Base-by-base conservation (phyloP, 2,113 vertebrate species). In the Pterocles orientalis region DNA sequence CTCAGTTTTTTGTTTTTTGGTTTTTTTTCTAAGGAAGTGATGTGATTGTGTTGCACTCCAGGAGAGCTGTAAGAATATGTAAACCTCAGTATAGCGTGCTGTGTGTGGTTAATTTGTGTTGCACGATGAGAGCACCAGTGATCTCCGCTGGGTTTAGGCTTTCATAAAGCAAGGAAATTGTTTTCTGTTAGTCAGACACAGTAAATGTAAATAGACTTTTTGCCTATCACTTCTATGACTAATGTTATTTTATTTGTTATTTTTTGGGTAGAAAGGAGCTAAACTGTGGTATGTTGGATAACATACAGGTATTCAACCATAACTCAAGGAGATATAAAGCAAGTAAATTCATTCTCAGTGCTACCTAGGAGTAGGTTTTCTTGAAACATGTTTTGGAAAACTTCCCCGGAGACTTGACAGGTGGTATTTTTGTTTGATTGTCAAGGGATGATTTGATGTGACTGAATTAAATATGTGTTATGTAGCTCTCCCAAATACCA, bases 151-250 rank as follows among this genome's bases (percentile, higher is more conserved):
- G 31, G 4, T 53, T 41, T 28, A 29, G 69, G 19, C 34, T 62
- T 65, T 75, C 45, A 3, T 11, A 5, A 14, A 2, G 47, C 47
- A 0, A 4, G 54, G 62, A 61, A 17, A 11, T 51, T 58, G 68
- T 33, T 45, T n/a, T 9, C 75, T 62, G 1, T 3, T 1, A 21
- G 50, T 11, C 2, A 0, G 21, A 1, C 12, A 5, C n/a, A 5
- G 41, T 13, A 5, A 69, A 34, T 3, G 17, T 9, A 4, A 56
- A 17, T 0, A 18, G 71, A 34, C 18, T 82, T 76, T 36, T 64
- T 24, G 15, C 13, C 36, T 14, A 0, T 29, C 14, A 0, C n/a
- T 64, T 41, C 28, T 11, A 1, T 14, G 26, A 0, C 10, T 12
- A 3, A 23, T 1, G 25, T 10, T 7, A 11, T 41, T 66, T 21